Evolutionary conservation across 2,113 vertebrate species (phyloP).

Genomic region (Oophaga pumilio): DNA sequence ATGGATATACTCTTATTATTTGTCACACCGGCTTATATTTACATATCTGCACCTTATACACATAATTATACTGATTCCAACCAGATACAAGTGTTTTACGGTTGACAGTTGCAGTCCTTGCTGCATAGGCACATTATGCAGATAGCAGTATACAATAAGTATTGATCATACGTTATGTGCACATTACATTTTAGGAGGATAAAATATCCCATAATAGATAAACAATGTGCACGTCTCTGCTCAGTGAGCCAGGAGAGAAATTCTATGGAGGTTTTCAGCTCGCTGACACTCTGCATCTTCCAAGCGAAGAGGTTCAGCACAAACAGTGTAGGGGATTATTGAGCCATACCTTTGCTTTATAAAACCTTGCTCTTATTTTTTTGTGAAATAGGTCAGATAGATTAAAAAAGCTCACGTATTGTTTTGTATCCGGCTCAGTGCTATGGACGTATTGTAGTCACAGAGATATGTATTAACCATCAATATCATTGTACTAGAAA

Average conservation of each 20-base stretch:
- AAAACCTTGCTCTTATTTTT: background rate
- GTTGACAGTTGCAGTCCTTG: background rate
- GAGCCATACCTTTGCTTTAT: background rate
- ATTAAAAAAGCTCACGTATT: background rate
- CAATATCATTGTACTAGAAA: background rate
- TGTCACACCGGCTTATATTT: background rate
- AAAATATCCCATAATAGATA: background rate
- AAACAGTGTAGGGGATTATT: background rate
- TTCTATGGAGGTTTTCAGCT: background rate
- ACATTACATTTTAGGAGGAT: background rate
- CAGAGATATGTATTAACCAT: background rate
- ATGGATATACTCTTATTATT: background rate
- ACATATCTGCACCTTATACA: background rate
- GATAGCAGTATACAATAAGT: background rate
- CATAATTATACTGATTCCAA: background rate
- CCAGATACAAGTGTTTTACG: background rate
- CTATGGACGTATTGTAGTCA: background rate
- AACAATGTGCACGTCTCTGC: background rate
- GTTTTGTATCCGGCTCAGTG: background rate
- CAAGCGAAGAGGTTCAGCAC: background rate
- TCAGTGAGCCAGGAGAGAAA: background rate
- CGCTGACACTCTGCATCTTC: background rate
- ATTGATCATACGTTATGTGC: background rate
- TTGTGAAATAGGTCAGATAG: background rate
- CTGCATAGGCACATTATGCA: background rate